phyloP scores from a whole-genome alignment of 1,140 invertebrate species.

The Drosophila takahashii region DNA sequence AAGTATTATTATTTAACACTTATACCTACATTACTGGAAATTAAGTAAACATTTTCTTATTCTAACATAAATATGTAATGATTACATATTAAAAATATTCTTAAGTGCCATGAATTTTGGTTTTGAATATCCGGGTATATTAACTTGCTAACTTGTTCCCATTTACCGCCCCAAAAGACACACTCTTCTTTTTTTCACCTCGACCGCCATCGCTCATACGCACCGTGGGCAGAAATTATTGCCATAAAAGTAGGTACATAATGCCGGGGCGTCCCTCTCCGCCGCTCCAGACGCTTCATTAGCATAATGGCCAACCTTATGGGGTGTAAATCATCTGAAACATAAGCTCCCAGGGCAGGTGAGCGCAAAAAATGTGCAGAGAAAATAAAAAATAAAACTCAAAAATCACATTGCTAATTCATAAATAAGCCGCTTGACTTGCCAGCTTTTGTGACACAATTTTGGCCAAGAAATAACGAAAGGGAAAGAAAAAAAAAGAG shows the following conservation, averaged over 20 bases:
- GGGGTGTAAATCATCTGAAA: conserved; percentile 48
- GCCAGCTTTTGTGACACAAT: conserved; percentile 1
- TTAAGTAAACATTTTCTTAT: too few species aligned
- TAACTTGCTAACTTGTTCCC: too few species aligned
- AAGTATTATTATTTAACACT: too few species aligned
- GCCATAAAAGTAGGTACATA: conserved; percentile 19
- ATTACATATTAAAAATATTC: too few species aligned
- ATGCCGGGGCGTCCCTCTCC: conserved; percentile 4
- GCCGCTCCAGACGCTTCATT: conserved; percentile 30
- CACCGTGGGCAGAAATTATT: conserved; percentile 28
- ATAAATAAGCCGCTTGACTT: conserved; percentile 48
- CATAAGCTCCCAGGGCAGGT: conserved; percentile 23
- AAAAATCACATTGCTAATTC: conserved; percentile 49
- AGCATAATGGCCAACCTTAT: conserved; percentile 50
- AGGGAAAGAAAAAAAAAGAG: background rate
- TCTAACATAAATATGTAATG: too few species aligned
- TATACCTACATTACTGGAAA: too few species aligned
- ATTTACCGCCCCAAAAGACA: too few species aligned
- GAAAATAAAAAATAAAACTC: background rate
- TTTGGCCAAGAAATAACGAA: background rate
- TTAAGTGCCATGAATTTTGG: too few species aligned
- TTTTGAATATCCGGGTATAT: too few species aligned
- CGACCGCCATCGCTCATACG: conserved; percentile 34
- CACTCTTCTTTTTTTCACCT: too few species aligned
- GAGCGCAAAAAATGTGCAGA: background rate